A percentile compares a stretch with the other conserved stretches of the same genome.
phyloP scores from a whole-genome alignment of 2,888 invertebrate species.

The Aphidoletes aphidimyza region DNA sequence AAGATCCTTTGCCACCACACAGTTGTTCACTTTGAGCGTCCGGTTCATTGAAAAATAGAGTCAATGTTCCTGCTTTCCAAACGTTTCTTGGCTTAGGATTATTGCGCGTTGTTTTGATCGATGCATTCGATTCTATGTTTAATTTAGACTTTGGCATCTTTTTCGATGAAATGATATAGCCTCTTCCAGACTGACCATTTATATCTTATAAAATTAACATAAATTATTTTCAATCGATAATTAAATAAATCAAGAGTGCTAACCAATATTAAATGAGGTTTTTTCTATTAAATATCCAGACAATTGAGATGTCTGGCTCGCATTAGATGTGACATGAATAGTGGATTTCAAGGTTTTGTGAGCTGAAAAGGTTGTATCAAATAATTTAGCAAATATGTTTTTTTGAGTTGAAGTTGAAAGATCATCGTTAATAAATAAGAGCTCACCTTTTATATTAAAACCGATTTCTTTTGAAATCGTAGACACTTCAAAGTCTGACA shows the following conservation, averaged over 20 bases:
- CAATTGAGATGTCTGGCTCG: neutral
- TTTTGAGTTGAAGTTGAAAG: no score
- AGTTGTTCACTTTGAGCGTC: constrained; percentile 69
- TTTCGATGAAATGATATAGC: constrained; percentile 63
- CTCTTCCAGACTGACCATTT: constrained; percentile 64
- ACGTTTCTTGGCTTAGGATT: no score
- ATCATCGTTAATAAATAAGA: no score
- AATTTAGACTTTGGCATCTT: neutral
- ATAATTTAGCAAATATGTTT: neutral
- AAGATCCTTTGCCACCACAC: constrained; percentile 84
- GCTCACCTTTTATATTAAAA: constrained; percentile 25
- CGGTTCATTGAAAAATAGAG: neutral
- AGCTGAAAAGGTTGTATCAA: neutral
- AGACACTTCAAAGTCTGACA: neutral
- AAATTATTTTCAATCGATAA: neutral
- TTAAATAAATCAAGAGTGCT: neutral
- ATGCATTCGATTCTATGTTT: neutral
- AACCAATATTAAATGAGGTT: neutral
- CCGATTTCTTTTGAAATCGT: neutral
- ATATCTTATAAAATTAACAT: constrained; percentile 62
- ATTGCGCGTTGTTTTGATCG: neutral
- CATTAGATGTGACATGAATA: neutral
- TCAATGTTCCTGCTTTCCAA: neutral
- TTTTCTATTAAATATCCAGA: neutral
- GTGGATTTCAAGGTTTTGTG: neutral